Conservation (phyloP, 2,888 invertebrate genomes). For the Nezara viridula region DNA sequence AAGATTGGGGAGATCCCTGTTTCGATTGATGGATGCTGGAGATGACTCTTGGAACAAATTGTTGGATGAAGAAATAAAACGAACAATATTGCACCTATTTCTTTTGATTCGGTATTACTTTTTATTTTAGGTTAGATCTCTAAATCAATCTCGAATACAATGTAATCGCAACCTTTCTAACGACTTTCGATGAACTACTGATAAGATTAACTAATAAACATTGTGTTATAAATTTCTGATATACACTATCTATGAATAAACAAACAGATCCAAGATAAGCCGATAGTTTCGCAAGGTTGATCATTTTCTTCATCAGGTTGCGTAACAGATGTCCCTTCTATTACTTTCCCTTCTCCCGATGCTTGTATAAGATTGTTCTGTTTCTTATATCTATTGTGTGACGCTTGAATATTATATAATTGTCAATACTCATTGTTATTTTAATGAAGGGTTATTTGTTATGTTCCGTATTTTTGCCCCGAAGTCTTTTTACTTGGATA, state of each 20-base stretch:
- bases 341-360: neutral
- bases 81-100: no score
- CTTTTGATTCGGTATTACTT: no score
- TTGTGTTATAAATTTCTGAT: neutral
- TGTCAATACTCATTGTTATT: no score
- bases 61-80: no score
- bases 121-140: no score
- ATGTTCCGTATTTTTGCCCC: no score
- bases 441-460: no score
- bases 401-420: neutral
- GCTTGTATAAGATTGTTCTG: neutral
- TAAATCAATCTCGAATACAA: neutral
- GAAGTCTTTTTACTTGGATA: no score
- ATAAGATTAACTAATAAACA: neutral
- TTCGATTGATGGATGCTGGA: no score
- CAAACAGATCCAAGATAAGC: neutral
- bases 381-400: neutral
- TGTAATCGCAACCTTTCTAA: neutral
- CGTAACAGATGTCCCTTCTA: neutral
- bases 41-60: no score
- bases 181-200: neutral
- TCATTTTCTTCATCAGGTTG: neutral
- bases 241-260: neutral
- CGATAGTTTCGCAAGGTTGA: neutral
- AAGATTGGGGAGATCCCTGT: no score